Evolutionary conservation across 1,140 invertebrate genomes (phyloP), one percentile per base, ranked within the genome.

Genomic region (Caenorhabditis latens): DNA sequence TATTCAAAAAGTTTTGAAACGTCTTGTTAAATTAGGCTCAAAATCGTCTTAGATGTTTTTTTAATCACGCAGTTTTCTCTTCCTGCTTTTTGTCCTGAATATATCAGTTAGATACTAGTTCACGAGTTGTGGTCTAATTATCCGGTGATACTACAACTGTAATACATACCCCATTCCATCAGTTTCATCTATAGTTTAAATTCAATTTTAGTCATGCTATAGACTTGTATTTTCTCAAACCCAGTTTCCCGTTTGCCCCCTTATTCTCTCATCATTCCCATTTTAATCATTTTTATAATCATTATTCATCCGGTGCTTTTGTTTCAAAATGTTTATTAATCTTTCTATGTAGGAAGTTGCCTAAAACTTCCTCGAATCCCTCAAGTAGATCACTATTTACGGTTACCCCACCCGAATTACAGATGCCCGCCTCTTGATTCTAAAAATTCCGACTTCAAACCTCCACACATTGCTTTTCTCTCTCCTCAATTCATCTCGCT

Each of bases 71-170:
- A 19, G 19, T 50, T 42, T 19, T n/a, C 3, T 9, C 40, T 50
- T 21, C 21, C 50, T 50, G n/a, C 11, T 4, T 11, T 32, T 9
- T 50, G n/a, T n/a, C 6, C 0, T 19, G 21, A 13, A 24, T 46
- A 13, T 48, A 46, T 75, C n/a, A 46, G 24, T 11, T 50, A 24
- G 43, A 79, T 24, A 53, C 11, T n/a, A 79, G 46, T 79, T 79
- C 71, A 79, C 71, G 71, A 79, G 71, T 79, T 79, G 46, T 79
- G 46, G 71, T 79, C 24, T 21, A 46, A 53, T 79, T 8, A n/a
- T 50, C 71, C 71, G 71, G 71, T 79, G 71, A 53, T 50, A 53
- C 71, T 79, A 50, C 71, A 79, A 53, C 71, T 46, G 14, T 79
- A 50, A n/a, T 50, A 79, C n/a, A 40, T 48, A 40, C 46, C 71